Evolutionary conservation across 2,797 vertebrate species (phyloP), one percentile per base, ranked within the genome.

Genomic region (Mormyrops attenuatus): DNA sequence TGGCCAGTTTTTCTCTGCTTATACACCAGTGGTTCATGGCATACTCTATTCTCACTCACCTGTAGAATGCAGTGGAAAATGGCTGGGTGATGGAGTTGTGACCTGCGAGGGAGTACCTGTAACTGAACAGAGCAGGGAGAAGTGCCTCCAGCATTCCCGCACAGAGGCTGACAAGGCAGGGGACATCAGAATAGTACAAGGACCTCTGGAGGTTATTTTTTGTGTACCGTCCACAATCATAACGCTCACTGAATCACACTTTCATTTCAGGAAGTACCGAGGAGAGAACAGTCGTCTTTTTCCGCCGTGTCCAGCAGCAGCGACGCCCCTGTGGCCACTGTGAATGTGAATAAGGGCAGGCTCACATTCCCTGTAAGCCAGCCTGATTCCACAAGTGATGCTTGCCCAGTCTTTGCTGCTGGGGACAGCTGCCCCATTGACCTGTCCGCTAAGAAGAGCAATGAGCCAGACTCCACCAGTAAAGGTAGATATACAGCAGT

Each of bases 71-170:
- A 47, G 38, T 11, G 77, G 77, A 63, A 92, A 57, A 91, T 93
- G 41, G 93, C 96, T 96, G 73, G 89, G 93, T 4, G 97, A 98
- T 90, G 95, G 95, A 92, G 93, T 96, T 89, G 89, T 97, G 90
- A 92, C 97, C 90, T 96, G 94, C 95, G 97, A 98, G 92, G 96
- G 98, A 93, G 96, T 96, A 90, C 94, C 96, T 13, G 95, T 96
- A 2, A 92, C 95, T n/a, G 94, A 97, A 89, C 96, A 98, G 91
- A 93, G 95, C 92, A 96, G 95, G 93, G 96, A 96, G 90, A 96
- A 96, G 91, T 93, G 91, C 60, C 95, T 97, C 20, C 95, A 95
- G 92, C 96, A 97, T 89, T 96, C 97, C 13, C 94, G 96, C 97
- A 92, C 97, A 96, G 90, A 97, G 95, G 44, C 90, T 95, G 89